Conservation (phyloP, 1,140 invertebrate genomes). For the Caenorhabditis brenneri region DNA sequence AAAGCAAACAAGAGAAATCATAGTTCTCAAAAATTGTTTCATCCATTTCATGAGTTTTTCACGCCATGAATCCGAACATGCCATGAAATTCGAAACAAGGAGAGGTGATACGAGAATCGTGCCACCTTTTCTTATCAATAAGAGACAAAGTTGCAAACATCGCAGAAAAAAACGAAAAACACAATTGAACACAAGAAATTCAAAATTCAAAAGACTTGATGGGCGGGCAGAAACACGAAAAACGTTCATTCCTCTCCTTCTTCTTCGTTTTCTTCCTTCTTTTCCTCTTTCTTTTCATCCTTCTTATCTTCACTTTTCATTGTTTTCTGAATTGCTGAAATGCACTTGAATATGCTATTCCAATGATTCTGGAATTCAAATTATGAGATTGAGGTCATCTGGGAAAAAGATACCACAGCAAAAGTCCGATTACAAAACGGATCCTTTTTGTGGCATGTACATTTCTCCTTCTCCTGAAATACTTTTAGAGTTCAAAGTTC, state of each 20-base stretch:
- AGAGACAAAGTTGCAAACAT: constrained; percentile 5
- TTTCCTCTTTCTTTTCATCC: neutral
- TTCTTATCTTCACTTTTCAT: neutral
- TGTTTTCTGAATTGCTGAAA: neutral
- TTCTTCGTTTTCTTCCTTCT: neutral
- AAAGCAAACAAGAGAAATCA: no score
- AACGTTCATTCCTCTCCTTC: neutral
- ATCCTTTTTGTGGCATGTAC: constrained; percentile 1
- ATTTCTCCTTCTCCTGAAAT: constrained; percentile 21
- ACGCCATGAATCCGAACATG: constrained; percentile 4
- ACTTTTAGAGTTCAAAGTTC: neutral
- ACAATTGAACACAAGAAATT: neutral
- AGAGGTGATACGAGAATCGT: constrained; percentile 27
- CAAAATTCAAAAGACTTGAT: neutral
- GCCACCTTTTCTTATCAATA: constrained; percentile 35
- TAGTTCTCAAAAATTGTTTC: no score
- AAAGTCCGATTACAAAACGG: neutral
- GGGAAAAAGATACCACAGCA: neutral
- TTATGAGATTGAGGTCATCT: no score
- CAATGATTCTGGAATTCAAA: neutral
- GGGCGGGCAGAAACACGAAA: neutral
- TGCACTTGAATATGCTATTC: constrained; percentile 11
- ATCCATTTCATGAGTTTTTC: neutral
- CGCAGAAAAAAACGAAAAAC: constrained; percentile 7
- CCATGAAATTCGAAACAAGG: neutral